Conservation (phyloP, 2,888 invertebrate genomes). For the Sarcophaga subvicina region DNA sequence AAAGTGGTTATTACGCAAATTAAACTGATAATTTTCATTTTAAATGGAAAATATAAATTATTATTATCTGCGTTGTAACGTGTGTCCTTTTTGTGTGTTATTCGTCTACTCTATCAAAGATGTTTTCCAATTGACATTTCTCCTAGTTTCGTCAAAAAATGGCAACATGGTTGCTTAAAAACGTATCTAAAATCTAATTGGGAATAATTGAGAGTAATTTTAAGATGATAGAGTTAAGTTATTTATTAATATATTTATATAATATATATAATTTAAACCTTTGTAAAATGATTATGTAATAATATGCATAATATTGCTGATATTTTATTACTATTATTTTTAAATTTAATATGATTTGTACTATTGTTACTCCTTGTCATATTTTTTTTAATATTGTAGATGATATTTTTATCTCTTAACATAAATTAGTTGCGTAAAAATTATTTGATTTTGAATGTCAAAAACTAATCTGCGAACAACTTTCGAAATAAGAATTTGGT, state of each 20-base stretch:
- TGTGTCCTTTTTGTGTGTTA: slow-evolving; percentile 59
- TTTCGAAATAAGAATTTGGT: background rate
- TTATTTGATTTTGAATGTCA: too few species aligned
- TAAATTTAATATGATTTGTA: too few species aligned
- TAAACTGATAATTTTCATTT: slow-evolving; percentile 72
- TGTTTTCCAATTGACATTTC: slow-evolving; percentile 54
- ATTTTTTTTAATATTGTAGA: too few species aligned
- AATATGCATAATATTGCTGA: too few species aligned
- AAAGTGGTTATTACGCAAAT: slow-evolving; percentile 72
- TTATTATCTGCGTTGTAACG: slow-evolving; percentile 76
- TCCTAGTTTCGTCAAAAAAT: slow-evolving; percentile 1
- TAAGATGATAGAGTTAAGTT: too few species aligned
- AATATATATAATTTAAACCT: too few species aligned
- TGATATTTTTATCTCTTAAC: too few species aligned
- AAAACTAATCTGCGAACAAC: background rate
- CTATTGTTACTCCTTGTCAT: too few species aligned
- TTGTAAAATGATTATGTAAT: too few species aligned
- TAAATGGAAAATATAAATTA: slow-evolving; percentile 68
- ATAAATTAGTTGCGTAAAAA: too few species aligned
- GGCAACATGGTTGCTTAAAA: slow-evolving; percentile 10
- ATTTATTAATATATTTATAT: too few species aligned
- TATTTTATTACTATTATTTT: too few species aligned
- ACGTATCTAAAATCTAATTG: background rate
- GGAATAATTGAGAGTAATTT: background rate
- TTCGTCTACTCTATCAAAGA: slow-evolving; percentile 45